phyloP scores from a whole-genome alignment of 2,797 vertebrate species.

The Arnoldichthys spilopterus region DNA sequence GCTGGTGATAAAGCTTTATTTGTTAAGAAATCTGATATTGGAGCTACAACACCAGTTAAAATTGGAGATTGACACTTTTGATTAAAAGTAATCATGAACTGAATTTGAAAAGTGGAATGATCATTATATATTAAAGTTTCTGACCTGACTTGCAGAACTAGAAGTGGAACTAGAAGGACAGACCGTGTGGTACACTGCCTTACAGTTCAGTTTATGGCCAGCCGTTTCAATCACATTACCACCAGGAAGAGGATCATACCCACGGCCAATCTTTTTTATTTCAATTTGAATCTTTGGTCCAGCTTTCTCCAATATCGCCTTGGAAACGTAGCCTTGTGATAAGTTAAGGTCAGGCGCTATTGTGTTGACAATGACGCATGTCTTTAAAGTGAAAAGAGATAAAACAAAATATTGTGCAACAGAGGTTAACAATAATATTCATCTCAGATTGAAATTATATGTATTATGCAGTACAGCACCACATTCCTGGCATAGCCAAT shows the following conservation, averaged over 20 bases:
- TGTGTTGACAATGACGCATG: conserved; percentile 80
- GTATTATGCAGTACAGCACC: too few species aligned
- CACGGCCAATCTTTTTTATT: rapidly evolving
- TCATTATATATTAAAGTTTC: background rate
- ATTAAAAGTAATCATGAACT: background rate
- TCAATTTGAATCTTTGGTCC: conserved; percentile 60
- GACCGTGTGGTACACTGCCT: conserved; percentile 71
- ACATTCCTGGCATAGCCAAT: too few species aligned
- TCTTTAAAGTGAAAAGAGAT: conserved; percentile 69
- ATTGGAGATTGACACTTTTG: too few species aligned
- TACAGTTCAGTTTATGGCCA: conserved; percentile 54
- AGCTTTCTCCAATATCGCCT: conserved; percentile 62
- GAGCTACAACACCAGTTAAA: background rate
- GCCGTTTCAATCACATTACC: conserved; percentile 50
- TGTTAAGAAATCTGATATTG: background rate
- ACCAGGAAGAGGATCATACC: rapidly evolving
- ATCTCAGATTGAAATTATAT: too few species aligned
- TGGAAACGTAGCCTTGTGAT: conserved; percentile 4
- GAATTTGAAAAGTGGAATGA: background rate
- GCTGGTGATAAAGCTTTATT: background rate
- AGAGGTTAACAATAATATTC: too few species aligned
- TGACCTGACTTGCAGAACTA: background rate
- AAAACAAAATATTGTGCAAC: background rate
- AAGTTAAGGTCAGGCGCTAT: rapidly evolving
- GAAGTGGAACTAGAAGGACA: rapidly evolving